Conservation (phyloP, 2,888 invertebrate species). For the Rhingia campestris region DNA sequence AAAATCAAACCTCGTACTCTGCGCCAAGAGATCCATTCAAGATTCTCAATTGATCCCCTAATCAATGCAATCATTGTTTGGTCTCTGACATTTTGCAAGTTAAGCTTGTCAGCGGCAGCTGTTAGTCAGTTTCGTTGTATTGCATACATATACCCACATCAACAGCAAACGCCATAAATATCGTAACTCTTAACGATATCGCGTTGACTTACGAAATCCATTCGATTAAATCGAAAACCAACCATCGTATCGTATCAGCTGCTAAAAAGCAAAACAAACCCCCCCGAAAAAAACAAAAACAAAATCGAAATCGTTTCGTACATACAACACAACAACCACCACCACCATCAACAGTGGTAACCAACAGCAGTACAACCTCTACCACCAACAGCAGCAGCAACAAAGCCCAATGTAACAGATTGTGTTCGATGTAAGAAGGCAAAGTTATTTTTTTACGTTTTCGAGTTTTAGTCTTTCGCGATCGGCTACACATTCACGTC, state of each 20-base stretch:
- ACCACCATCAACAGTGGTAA: neutral
- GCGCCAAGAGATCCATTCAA: conserved; percentile 5
- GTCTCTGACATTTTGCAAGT: conserved; percentile 37
- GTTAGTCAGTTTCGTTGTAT: conserved; percentile 36
- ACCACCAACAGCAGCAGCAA: conserved; percentile 25
- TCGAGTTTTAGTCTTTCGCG: conserved; percentile 74
- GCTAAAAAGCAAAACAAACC: conserved; percentile 65
- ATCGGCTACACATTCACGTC: conserved; percentile 76
- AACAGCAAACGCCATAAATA: conserved; percentile 17
- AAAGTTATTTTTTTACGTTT: conserved; percentile 61
- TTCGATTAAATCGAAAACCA: conserved; percentile 11
- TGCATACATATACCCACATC: conserved; percentile 12
- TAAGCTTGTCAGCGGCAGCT: conserved; percentile 1
- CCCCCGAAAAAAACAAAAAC: conserved; percentile 23
- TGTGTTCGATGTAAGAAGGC: conserved; percentile 68
- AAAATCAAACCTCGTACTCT: conserved; percentile 5
- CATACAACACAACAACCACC: neutral
- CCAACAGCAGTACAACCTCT: conserved; percentile 5
- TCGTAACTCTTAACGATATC: conserved; percentile 60
- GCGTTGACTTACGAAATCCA: conserved; percentile 62
- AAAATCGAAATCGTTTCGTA: neutral
- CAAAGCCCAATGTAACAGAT: conserved; percentile 67
- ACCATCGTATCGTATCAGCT: conserved; percentile 27
- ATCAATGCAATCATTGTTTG: conserved; percentile 66
- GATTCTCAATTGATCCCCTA: conserved; percentile 56